phyloP scores from a whole-genome alignment of 2,888 invertebrate species.

The Dicycla oo region DNA sequence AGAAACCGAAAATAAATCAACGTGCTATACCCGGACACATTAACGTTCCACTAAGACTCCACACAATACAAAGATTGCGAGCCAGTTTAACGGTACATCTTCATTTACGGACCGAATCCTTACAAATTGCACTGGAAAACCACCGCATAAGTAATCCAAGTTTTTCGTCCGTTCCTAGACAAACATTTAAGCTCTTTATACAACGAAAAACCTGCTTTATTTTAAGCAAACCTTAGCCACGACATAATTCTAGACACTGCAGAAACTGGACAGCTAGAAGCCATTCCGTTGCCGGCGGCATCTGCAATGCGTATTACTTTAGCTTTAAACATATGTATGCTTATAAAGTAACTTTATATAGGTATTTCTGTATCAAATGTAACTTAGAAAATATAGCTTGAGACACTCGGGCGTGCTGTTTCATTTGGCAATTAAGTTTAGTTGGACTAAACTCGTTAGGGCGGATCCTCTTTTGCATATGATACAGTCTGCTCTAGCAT shows the following conservation, averaged over 20 bases:
- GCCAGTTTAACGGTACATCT: constrained; percentile 48
- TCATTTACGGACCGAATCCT: constrained; percentile 51
- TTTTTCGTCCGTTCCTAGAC: constrained; percentile 31
- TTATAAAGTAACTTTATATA: constrained; percentile 43
- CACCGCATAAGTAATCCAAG: constrained; percentile 44
- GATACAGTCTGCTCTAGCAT: constrained; percentile 24
- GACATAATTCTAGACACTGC: constrained; percentile 58
- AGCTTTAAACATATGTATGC: constrained; percentile 60
- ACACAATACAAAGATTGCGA: constrained; percentile 48
- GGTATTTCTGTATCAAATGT: constrained; percentile 47
- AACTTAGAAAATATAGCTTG: constrained; percentile 39
- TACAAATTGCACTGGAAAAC: constrained; percentile 51
- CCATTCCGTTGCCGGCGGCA: constrained; percentile 64
- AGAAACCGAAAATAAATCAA: constrained; percentile 40
- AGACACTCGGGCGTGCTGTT: constrained; percentile 31
- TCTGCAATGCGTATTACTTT: constrained; percentile 76
- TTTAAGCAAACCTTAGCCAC: constrained; percentile 49
- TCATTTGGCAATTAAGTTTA: constrained; percentile 48
- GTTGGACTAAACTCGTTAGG: constrained; percentile 44
- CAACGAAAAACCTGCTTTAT: constrained; percentile 43
- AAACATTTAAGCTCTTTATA: constrained; percentile 47
- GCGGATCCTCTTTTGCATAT: constrained; percentile 50
- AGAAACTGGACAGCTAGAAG: constrained; percentile 56
- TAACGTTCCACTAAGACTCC: constrained; percentile 46
- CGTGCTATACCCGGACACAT: constrained; percentile 36